A percentile compares a stretch with the other conserved stretches of the same genome.
These are phyloP conservation scores for Proteles cristata DNA, from an alignment of 2,113 vertebrate genomes.

Conservation along the genomic window DNA sequence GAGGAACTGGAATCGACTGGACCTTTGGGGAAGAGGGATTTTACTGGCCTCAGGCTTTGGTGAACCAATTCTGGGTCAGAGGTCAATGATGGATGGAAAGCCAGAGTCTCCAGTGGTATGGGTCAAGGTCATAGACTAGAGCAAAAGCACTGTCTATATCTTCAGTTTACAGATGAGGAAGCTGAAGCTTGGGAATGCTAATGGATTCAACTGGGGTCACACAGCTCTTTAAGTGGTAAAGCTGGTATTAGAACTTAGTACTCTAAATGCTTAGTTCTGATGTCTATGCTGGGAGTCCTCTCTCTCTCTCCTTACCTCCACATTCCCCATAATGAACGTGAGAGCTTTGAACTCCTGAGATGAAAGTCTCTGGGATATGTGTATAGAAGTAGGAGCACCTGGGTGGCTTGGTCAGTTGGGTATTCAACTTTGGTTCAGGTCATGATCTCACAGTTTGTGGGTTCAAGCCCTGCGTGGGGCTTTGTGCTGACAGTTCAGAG, in stretches of 20 bases:
- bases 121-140: not conserved
- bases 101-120: not conserved
- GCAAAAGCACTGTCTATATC: not conserved
- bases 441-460: too few species aligned
- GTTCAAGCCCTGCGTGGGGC: too few species aligned
- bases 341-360: not conserved
- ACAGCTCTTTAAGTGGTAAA: not conserved
- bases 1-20: not conserved
- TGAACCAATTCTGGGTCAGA: not conserved
- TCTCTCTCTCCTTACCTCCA: rapidly evolving
- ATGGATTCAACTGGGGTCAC: not conserved
- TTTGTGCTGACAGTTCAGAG: too few species aligned
- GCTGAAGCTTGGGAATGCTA: not conserved
- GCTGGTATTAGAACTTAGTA: not conserved
- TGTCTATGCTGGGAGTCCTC: not conserved
- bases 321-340: too few species aligned
- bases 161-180: not conserved
- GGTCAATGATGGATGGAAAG: not conserved
- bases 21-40: not conserved
- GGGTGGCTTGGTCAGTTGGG: too few species aligned
- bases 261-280: not conserved
- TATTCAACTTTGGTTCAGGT: too few species aligned
- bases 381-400: not conserved
- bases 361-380: not conserved
- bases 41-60: not conserved